Base-by-base conservation (phyloP, 2,888 invertebrate genomes). In the Diadegma fenestrale region DNA sequence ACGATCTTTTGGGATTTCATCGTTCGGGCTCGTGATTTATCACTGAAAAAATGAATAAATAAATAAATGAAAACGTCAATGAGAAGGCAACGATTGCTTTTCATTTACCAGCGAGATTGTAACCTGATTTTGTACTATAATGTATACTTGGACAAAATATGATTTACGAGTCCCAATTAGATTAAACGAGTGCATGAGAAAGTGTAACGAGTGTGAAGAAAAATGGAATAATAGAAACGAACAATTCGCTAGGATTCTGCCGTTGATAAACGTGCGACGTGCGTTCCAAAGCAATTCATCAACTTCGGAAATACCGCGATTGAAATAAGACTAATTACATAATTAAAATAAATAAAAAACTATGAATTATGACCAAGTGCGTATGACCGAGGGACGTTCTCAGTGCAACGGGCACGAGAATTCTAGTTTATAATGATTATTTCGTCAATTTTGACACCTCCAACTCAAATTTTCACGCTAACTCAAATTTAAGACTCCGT, bases 121-220 rank as follows among this genome's bases (percentile, higher is more conserved):
- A 73, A 81, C 84, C 86, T 87, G 81, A 87, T 86, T 88, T 88
- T 88, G 88, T 88, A 88, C 85, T 84, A 87, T 87, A 88, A 86
- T 83, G 84, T 85, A 85, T 87, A 86, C 83, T 87, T 86, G 86
- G 86, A 87, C 84, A 83, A 86, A 87, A 87, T 85, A 85, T 75
- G 72, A 86, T 83, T 85, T 84, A 73, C 58, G 71, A 83, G 76
- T 71, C 77, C 37, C 72, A 5, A 58, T 58, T 58, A 58, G 26
- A 26, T 26, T 58, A 26, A 26, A 73, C 19, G 37, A 54, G 54
- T 26, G 54, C 41, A 73, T 41, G 33, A 37, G 22, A 33, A 58
- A 17, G 54, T 14, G 58, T 26, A 41, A 41, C 3, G 41, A 73
- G 26, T 54, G 75, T 61, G 58, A 43, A 30, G 4, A 54, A 72